These are phyloP conservation scores for Antheraea pernyi DNA, from an alignment of 1,140 invertebrate genomes.

Conservation along the genomic window DNA sequence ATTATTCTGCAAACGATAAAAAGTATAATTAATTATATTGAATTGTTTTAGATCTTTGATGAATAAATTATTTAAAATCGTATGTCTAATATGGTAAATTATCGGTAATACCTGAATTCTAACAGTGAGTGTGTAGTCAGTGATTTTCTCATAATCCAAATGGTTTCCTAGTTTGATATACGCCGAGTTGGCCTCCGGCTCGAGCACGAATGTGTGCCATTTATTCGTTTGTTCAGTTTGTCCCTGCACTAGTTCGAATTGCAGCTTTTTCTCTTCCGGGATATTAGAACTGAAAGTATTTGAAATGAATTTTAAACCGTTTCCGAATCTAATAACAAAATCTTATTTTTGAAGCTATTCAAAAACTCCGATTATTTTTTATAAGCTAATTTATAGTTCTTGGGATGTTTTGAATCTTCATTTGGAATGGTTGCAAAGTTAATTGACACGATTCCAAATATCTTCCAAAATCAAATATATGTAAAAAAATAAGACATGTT, in stretches of 20 bases:
- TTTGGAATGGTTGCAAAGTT: too few relatives aligned
- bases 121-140: conserved; percentile 90
- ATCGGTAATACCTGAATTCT: conserved; percentile 80
- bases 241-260: conserved; percentile 89
- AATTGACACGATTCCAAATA: too few relatives aligned
- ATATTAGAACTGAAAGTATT: conserved; percentile 84
- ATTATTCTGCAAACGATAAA: conserved; percentile 82
- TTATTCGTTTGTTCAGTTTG: conserved; percentile 92
- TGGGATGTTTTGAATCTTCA: too few relatives aligned
- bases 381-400: too few relatives aligned
- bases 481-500: too few relatives aligned
- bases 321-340: neutral
- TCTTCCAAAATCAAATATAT: too few relatives aligned
- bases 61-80: too few relatives aligned
- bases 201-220: conserved; percentile 87
- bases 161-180: conserved; percentile 85
- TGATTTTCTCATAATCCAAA: conserved; percentile 91
- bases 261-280: conserved; percentile 83
- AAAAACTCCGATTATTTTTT: too few relatives aligned
- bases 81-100: neutral
- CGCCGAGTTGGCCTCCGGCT: conserved; percentile 84
- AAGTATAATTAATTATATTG: neutral
- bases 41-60: too few relatives aligned
- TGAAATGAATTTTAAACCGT: neutral
- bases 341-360: neutral